Evolutionary conservation across 2,888 invertebrate species (phyloP), one percentile per base, ranked within the genome.

Genomic region (Parapristionchus giblindavisi): DNA sequence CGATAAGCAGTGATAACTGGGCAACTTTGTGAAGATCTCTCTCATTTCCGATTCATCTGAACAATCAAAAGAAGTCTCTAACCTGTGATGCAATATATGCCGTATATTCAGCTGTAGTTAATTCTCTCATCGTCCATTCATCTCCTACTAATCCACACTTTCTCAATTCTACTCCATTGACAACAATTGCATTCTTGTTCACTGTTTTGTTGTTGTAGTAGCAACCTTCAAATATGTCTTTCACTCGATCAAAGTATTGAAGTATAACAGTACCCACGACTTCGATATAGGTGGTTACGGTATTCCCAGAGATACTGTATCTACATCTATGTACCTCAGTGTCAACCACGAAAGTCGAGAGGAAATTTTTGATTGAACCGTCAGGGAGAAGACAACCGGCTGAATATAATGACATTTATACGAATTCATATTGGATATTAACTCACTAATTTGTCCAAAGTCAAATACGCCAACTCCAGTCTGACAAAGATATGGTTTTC

Each of bases 231-330:
- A 11, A 40, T 17, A 48, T 1, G 29, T 21, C 14, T 24, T 6
- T 40, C 14, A 40, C 21, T 3, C n/a, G 5, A 61, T 27, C 8
- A n/a, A 24, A n/a, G 27, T 24, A 8, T n/a, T n/a, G n/a, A n/a
- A n/a, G n/a, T n/a, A n/a, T n/a, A n/a, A n/a, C n/a, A n/a, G n/a
- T 11, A 71, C 71, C 71, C 43, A 71, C 38, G 40, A 58, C 43
- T 24, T 71, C 56, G 32, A 58, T 43, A 32, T 58, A 71, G 21
- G 71, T 58, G 14, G 71, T 71, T 3, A 71, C 58, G 17, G 27
- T 38, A 1, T 14, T 58, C 27, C 71, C 71, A 38, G 11, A 40
- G 58, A 71, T 71, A 58, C 40, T 24, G 71, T 58, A 71, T 4
- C 71, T 24, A 43, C 71, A 71, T 11, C 56, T 27, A 24, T 58